Evolutionary conservation across 1,140 invertebrate genomes (phyloP).

Genomic region (Ladona fulva): DNA sequence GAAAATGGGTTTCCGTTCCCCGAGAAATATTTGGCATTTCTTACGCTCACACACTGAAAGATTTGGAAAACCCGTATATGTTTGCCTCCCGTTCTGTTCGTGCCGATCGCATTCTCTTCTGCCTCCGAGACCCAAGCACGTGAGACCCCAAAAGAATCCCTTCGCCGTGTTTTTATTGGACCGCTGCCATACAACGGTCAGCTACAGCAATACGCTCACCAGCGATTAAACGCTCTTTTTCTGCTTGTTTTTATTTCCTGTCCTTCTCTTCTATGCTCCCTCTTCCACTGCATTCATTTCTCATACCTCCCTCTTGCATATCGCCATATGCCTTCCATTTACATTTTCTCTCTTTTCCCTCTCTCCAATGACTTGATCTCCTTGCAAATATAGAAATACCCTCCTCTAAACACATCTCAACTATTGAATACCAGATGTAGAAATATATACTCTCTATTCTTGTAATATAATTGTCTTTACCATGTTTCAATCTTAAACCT

Average conservation of each 20-base stretch:
- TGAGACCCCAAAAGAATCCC: not conserved
- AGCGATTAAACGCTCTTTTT: not conserved
- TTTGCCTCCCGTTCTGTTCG: too few species aligned
- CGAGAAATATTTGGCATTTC: too few species aligned
- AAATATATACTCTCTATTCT: too few species aligned
- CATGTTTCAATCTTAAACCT: too few species aligned
- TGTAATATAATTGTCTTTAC: too few species aligned
- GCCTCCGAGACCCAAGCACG: not conserved
- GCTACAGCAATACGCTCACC: not conserved
- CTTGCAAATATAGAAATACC: too few species aligned
- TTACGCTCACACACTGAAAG: too few species aligned
- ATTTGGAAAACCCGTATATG: too few species aligned
- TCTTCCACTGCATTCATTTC: not conserved
- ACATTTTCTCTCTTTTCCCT: not conserved
- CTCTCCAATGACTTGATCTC: not conserved
- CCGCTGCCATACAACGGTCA: not conserved
- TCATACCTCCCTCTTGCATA: not conserved
- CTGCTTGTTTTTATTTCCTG: not conserved
- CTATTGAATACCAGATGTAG: too few species aligned
- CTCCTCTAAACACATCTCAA: too few species aligned
- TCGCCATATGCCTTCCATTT: not conserved
- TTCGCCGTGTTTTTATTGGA: not conserved
- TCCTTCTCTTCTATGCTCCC: not conserved
- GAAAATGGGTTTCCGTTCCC: too few species aligned
- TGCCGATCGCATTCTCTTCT: not conserved